These are phyloP conservation scores for Xiphophorus hellerii DNA, from an alignment of 2,113 vertebrate genomes.

Conservation along the genomic window DNA sequence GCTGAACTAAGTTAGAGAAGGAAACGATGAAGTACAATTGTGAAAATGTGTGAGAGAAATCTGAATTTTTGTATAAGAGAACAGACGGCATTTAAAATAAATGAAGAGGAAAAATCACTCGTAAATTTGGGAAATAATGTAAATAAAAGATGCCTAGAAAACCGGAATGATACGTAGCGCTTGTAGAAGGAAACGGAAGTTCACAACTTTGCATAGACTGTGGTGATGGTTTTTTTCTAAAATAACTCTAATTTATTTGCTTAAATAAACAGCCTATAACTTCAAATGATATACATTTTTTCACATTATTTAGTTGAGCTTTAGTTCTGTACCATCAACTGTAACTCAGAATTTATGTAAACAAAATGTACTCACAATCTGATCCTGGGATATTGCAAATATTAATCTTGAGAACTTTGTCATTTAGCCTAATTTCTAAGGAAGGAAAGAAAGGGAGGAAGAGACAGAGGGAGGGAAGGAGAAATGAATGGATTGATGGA, in stretches of 20 bases:
- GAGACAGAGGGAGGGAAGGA: no score
- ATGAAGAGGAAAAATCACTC: neutral
- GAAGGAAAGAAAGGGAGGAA: no score
- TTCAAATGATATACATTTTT: neutral
- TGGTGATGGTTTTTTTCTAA: neutral
- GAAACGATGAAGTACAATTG: neutral
- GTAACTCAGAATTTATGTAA: no score
- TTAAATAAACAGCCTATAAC: neutral
- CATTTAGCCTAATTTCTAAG: no score
- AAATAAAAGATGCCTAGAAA: neutral
- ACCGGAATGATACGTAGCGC: neutral
- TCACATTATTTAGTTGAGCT: no score
- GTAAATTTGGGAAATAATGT: neutral
- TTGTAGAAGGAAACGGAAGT: neutral
- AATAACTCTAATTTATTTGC: no score
- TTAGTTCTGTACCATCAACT: no score
- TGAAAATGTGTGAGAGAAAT: neutral
- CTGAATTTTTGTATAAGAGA: neutral
- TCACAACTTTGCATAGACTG: neutral
- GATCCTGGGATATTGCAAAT: no score
- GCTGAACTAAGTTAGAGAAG: neutral
- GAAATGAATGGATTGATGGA: no score
- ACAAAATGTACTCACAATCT: no score
- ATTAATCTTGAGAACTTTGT: no score
- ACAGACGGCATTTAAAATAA: neutral